phyloP scores from a whole-genome alignment of 2,113 vertebrate species.

The Barnardius zonarius region DNA sequence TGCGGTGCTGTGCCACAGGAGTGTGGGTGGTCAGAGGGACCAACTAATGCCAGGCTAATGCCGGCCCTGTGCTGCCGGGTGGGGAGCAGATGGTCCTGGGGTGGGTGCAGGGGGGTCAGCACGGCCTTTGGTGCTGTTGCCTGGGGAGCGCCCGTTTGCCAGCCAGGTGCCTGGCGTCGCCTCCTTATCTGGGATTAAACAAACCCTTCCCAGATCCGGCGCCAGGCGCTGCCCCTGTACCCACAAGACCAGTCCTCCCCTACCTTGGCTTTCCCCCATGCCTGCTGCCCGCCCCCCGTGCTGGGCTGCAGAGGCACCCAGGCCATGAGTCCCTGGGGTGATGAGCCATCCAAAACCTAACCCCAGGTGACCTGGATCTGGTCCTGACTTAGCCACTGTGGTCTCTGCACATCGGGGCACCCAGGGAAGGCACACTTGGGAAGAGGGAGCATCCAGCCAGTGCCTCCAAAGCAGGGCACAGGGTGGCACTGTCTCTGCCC shows the following conservation, averaged over 20 bases:
- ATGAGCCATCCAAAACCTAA: neutral
- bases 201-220: neutral
- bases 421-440: rapidly evolving
- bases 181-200: constrained; percentile 52
- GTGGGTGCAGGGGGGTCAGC: neutral
- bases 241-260: neutral
- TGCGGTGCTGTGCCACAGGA: neutral
- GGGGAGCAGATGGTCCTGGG: neutral
- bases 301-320: neutral
- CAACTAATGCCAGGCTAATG: neutral
- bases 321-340: neutral
- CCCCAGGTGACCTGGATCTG: neutral
- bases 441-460: too few relatives aligned
- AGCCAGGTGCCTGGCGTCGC: neutral
- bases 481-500: neutral
- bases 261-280: rapidly evolving
- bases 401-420: rapidly evolving
- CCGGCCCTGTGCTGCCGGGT: rapidly evolving
- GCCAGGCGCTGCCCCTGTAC: neutral
- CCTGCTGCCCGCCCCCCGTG: neutral
- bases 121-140: neutral
- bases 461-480: neutral
- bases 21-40: neutral
- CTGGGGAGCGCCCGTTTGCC: neutral
- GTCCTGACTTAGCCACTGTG: rapidly evolving